These are phyloP conservation scores for Chelonus formosanus DNA, from an alignment of 2,888 invertebrate genomes.

Conservation along the genomic window DNA sequence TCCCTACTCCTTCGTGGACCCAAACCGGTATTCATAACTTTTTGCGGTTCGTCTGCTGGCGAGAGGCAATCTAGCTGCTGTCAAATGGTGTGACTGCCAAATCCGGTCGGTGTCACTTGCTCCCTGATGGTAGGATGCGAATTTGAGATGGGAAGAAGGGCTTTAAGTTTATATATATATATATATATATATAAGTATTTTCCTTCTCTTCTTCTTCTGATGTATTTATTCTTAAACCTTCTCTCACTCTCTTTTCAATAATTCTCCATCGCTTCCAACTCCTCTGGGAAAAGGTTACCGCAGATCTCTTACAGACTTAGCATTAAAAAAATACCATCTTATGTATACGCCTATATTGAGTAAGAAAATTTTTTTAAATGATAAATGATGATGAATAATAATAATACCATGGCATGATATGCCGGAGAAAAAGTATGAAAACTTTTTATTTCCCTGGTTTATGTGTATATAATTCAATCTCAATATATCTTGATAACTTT, in stretches of 20 bases:
- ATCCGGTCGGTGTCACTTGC: constrained; percentile 46
- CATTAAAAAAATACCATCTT: constrained; percentile 4
- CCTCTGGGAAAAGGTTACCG: constrained; percentile 15
- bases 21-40: constrained; percentile 47
- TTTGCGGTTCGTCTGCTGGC: constrained; percentile 49
- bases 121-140: constrained; percentile 1
- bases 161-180: constrained; percentile 10
- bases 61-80: constrained; percentile 50
- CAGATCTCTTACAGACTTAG: neutral
- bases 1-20: constrained; percentile 15
- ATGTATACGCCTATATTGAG: too few species aligned
- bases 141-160: constrained; percentile 19
- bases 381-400: too few species aligned
- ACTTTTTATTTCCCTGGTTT: neutral
- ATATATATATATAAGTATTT: constrained; percentile 17
- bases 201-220: neutral
- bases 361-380: too few species aligned
- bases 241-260: neutral
- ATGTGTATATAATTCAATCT: too few species aligned
- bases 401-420: too few species aligned
- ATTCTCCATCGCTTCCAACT: constrained; percentile 2
- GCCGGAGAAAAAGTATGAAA: neutral
- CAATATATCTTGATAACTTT: too few species aligned
- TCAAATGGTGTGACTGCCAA: constrained; percentile 55
- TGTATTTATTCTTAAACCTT: neutral